Base-by-base conservation (phyloP, 2,113 vertebrate genomes). In the Hypocryptadius cinnamomeus region DNA sequence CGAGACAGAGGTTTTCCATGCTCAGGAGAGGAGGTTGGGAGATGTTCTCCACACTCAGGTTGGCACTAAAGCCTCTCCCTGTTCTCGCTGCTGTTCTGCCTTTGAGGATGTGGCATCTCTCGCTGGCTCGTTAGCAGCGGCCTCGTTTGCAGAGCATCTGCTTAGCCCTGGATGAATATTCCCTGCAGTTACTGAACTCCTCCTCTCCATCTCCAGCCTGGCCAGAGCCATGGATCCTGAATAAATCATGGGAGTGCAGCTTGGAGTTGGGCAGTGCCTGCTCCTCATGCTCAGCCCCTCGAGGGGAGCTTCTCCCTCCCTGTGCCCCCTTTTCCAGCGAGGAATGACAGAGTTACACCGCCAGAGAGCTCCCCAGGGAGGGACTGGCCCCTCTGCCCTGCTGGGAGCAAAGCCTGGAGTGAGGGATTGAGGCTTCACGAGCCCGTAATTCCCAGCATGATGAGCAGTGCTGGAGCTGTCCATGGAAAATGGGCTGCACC, bases 161-260 rank as follows among this genome's bases (percentile, higher is more conserved):
- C 85, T 96, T 79, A 90, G 89, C 70, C 85, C 73, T 56, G 94
- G 94, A 88, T 96, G 86, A 95, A 95, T 81, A 63, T 71, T 83
- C 94, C 91, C 95, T 63, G 69, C 90, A 82, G 60, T 51, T 76
- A 33, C 72, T 93, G 92, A 83, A 56, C 69, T 54, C 72, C 85
- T 89, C 13, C 78, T 86, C 84, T 81, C 92, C 35, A 30, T 85
- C 91, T 85, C 47, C 94, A 93, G 69, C 78, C 68, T 15, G 57
- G 81, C 35, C 82, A 84, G 87, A 89, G 86, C 70, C 66, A 77
- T 87, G 94, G 85, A 74, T 96, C 92, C 85, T 87, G 90, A 91
- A 91, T 96, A 65, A 94, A 72, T 92, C 33, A 91, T 79, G 65
- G 54, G 9, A 76, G 56, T 15, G 44, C 56, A 76, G 56, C 90